Percentiles rank a stretch among this genome's conserved stretches.
Evolutionary conservation across 35 echinoderm and acorn worm species (phyloP).

Genomic region (Stichopus chloronotus): DNA sequence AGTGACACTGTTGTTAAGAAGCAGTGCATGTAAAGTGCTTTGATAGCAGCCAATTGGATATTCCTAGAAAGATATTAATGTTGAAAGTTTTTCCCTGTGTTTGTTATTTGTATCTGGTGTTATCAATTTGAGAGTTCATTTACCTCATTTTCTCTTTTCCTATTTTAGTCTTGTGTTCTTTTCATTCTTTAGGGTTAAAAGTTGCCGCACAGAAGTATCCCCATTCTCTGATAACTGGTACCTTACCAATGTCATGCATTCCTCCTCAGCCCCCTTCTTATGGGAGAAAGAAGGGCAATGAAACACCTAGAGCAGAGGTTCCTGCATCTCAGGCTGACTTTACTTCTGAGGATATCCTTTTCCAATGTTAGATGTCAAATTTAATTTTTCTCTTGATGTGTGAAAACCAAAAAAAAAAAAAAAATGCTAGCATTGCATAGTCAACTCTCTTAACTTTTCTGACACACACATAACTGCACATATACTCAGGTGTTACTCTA

Average conservation of each 20-base stretch:
- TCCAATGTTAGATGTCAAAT: not conserved
- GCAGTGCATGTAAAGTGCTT: too few relatives aligned
- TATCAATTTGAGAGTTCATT: too few relatives aligned
- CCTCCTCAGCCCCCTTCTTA: conserved; percentile 64
- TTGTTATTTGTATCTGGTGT: too few relatives aligned
- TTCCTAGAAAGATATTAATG: too few relatives aligned
- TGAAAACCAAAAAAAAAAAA: not conserved
- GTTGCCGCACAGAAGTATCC: conserved; percentile 92
- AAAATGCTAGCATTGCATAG: not conserved
- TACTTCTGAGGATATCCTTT: conserved; percentile 95
- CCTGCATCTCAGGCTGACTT: conserved; percentile 73
- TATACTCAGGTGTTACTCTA: too few relatives aligned
- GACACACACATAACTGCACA: too few relatives aligned
- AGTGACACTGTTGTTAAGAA: too few relatives aligned
- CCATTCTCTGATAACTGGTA: conserved; percentile 84
- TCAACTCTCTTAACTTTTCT: not conserved
- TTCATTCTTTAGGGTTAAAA: conserved; percentile 77
- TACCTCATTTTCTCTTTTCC: not conserved
- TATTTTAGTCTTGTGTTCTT: not conserved
- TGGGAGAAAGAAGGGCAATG: conserved; percentile 67
- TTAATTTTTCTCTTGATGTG: not conserved
- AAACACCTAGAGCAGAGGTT: conserved; percentile 49
- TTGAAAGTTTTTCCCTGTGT: too few relatives aligned
- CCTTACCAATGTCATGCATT: conserved; percentile 77
- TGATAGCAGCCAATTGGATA: too few relatives aligned